Conservation (phyloP, 30 jellyfish, hydroid and myxozoan genomes). For the Calvadosia cruxmelitensis region DNA sequence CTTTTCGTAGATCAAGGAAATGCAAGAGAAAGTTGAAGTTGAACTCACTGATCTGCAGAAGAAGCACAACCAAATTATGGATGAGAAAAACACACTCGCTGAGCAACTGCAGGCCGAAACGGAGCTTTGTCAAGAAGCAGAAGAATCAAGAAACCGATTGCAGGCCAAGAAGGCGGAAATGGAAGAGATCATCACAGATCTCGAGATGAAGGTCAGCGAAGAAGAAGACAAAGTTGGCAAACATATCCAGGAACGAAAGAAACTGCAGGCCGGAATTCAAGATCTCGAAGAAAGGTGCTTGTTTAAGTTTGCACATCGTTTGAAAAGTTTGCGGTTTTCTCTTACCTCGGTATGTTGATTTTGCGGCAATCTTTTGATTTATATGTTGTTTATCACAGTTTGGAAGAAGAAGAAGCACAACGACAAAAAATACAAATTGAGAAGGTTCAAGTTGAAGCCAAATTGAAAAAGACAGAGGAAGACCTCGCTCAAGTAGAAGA, state of each 20-base stretch:
- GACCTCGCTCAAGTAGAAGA: slow-evolving; percentile 79
- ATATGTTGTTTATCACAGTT: slow-evolving; percentile 13
- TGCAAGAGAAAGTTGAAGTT: slow-evolving; percentile 57
- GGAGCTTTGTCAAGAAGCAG: slow-evolving; percentile 97
- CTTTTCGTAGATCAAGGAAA: slow-evolving; percentile 46
- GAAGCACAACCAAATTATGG: slow-evolving; percentile 63
- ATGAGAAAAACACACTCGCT: slow-evolving; percentile 77
- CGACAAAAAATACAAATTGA: slow-evolving; percentile 89
- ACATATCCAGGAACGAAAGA: slow-evolving; percentile 69
- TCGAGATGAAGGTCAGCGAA: slow-evolving; percentile 66
- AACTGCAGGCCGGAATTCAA: slow-evolving; percentile 79
- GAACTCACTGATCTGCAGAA: slow-evolving; percentile 52
- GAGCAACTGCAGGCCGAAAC: slow-evolving; percentile 94
- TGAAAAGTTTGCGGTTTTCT: no score
- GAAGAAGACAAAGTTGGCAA: slow-evolving; percentile 80
- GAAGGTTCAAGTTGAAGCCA: slow-evolving; percentile 97
- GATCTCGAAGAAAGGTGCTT: slow-evolving; percentile 97
- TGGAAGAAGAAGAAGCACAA: slow-evolving; percentile 96
- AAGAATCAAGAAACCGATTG: slow-evolving; percentile 75
- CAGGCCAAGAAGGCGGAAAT: slow-evolving; percentile 64
- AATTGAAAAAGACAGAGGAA: slow-evolving; percentile 72
- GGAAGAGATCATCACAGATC: slow-evolving; percentile 84
- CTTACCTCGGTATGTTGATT: no score
- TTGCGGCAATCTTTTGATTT: no score
- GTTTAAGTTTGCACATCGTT: no score